phyloP scores from a whole-genome alignment of 2,888 invertebrate species.

The Aricia artaxerxes region DNA sequence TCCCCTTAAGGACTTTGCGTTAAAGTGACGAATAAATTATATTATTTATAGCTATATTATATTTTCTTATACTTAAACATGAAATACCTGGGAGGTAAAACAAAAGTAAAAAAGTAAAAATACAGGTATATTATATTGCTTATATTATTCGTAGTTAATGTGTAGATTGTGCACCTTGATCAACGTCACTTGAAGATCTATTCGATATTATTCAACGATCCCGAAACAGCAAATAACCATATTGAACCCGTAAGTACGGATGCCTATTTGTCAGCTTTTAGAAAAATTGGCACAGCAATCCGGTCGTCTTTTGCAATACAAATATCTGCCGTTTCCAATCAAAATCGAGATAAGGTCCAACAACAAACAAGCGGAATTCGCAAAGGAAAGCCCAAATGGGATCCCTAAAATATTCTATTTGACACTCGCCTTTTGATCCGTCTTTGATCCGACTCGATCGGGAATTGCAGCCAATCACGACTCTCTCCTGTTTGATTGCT shows the following conservation, averaged over 20 bases:
- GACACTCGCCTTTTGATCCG: constrained; percentile 56
- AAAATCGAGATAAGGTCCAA: constrained; percentile 18
- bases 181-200: background rate
- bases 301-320: constrained; percentile 7
- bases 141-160: too few relatives aligned
- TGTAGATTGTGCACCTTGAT: background rate
- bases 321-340: constrained; percentile 21
- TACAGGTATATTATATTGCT: too few relatives aligned
- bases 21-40: constrained; percentile 28
- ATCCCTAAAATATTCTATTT: constrained; percentile 74
- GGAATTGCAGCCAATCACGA: constrained; percentile 70
- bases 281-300: constrained; percentile 9
- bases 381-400: constrained; percentile 55
- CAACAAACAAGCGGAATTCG: constrained; percentile 35
- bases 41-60: constrained; percentile 2
- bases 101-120: background rate
- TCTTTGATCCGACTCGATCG: constrained; percentile 64
- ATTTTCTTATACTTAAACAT: background rate
- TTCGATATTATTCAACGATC: background rate
- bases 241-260: background rate
- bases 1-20: constrained; percentile 36
- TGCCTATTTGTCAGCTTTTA: constrained; percentile 5
- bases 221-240: background rate
- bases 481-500: constrained; percentile 68
- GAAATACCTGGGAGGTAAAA: background rate